Conservation (phyloP, 2,888 invertebrate species). For the Gymnosoma rotundatum region DNA sequence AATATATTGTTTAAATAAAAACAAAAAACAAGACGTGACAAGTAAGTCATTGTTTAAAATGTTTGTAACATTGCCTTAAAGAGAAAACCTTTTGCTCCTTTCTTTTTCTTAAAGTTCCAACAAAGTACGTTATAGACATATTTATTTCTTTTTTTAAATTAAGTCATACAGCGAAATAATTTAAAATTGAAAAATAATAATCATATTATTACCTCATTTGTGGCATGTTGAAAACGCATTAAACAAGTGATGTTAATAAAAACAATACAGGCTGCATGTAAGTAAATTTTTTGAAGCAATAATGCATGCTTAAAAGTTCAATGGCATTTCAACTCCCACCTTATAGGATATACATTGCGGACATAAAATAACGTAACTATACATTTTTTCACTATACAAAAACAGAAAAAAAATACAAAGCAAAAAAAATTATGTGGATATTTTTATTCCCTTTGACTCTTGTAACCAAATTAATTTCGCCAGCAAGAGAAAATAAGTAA, state of each 20-base stretch:
- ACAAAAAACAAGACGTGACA: constrained; percentile 55
- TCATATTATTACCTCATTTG: constrained; percentile 66
- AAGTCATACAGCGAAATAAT: constrained; percentile 41
- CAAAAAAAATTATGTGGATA: neutral
- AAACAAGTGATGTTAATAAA: constrained; percentile 51
- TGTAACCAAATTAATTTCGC: neutral
- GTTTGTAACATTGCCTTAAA: neutral
- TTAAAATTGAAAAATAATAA: constrained; percentile 25
- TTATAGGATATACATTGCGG: neutral
- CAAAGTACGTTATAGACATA: neutral
- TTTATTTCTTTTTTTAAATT: neutral
- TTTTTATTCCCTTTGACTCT: neutral
- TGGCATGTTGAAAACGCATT: constrained; percentile 59
- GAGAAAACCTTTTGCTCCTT: constrained; percentile 2
- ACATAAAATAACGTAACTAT: neutral
- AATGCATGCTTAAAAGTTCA: constrained; percentile 54
- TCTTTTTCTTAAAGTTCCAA: neutral
- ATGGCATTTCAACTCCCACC: constrained; percentile 69
- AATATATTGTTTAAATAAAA: neutral
- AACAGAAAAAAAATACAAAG: neutral
- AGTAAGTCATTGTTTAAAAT: constrained; percentile 45
- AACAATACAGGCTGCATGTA: constrained; percentile 18
- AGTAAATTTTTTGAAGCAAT: neutral
- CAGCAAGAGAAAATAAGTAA: neutral
- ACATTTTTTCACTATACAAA: neutral